Conservation (phyloP, 1,140 invertebrate species). For the Goniozus legneri region DNA sequence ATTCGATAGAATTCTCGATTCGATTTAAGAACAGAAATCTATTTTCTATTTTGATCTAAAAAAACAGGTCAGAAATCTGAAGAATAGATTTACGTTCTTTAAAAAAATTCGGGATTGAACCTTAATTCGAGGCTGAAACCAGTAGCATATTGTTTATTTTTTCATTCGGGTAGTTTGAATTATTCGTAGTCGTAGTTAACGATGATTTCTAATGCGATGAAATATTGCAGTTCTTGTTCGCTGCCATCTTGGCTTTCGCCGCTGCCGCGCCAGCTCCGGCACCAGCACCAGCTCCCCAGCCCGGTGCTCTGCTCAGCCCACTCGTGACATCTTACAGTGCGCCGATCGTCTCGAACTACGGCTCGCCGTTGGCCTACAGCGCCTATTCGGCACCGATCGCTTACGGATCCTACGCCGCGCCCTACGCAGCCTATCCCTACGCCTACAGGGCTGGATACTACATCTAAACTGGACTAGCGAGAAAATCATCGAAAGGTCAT, state of each 20-base stretch:
- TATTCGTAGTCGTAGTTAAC: too few relatives aligned
- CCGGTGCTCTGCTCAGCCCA: slow-evolving; percentile 11
- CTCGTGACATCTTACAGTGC: slow-evolving; percentile 23
- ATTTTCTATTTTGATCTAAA: too few relatives aligned
- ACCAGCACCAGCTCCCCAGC: slow-evolving; percentile 6
- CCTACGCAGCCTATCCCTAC: slow-evolving; percentile 9
- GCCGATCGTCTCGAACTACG: slow-evolving; percentile 15
- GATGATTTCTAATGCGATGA: neutral
- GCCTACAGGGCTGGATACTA: slow-evolving; percentile 8
- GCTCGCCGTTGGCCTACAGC: slow-evolving; percentile 20
- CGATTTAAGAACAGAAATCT: too few relatives aligned
- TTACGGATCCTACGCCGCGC: slow-evolving; percentile 22
- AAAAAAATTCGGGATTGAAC: too few relatives aligned
- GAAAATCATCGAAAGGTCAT: neutral
- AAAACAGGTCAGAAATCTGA: too few relatives aligned
- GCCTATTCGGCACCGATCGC: slow-evolving; percentile 20
- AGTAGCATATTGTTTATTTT: too few relatives aligned
- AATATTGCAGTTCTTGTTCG: slow-evolving; percentile 26
- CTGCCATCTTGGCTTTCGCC: slow-evolving; percentile 28
- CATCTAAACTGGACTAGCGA: neutral
- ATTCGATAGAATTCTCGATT: too few relatives aligned
- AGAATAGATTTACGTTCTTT: too few relatives aligned
- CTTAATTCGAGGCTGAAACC: too few relatives aligned
- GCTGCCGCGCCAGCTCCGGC: slow-evolving; percentile 12
- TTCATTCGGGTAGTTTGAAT: too few relatives aligned